Percentiles rank a stretch among this genome's conserved stretches.
Evolutionary conservation across 37 sponge, comb jelly and placozoan species (phyloP).

Genomic region (Spongilla lacustris): DNA sequence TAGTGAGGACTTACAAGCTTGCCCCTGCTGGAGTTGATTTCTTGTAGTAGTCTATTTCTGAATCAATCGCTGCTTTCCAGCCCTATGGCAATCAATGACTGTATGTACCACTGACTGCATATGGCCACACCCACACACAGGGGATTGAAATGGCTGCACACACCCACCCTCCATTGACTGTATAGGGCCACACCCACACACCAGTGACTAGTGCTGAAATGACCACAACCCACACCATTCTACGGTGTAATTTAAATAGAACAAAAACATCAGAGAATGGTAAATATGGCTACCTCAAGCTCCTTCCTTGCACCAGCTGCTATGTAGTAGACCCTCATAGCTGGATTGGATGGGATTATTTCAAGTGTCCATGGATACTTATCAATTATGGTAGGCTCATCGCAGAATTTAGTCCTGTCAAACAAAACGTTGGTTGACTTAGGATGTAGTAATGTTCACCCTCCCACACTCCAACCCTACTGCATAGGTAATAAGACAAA

Average conservation of each 20-base stretch:
- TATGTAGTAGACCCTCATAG: slow-evolving; percentile 63
- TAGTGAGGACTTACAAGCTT: neutral
- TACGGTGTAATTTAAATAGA: neutral
- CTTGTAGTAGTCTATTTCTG: neutral
- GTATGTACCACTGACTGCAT: too few species aligned
- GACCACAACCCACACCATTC: neutral
- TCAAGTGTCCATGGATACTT: slow-evolving; percentile 47
- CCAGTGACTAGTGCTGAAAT: too few species aligned
- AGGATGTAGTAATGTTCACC: too few species aligned
- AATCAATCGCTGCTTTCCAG: neutral
- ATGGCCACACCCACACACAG: neutral
- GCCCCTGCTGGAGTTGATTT: neutral
- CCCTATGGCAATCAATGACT: neutral
- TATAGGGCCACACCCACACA: neutral
- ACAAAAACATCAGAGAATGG: neutral
- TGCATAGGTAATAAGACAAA: too few species aligned
- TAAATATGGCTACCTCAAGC: slow-evolving; percentile 35
- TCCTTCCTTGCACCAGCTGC: slow-evolving; percentile 67
- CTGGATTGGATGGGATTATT: slow-evolving; percentile 28
- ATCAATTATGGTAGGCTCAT: slow-evolving; percentile 33
- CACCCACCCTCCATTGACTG: neutral
- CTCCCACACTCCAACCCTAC: too few species aligned
- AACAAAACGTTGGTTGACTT: neutral
- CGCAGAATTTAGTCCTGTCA: slow-evolving; percentile 33
- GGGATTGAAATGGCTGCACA: too few species aligned